Evolutionary conservation across 2,797 vertebrate species (phyloP), one percentile per base, ranked within the genome.

Genomic region (Delichon dasypus): DNA sequence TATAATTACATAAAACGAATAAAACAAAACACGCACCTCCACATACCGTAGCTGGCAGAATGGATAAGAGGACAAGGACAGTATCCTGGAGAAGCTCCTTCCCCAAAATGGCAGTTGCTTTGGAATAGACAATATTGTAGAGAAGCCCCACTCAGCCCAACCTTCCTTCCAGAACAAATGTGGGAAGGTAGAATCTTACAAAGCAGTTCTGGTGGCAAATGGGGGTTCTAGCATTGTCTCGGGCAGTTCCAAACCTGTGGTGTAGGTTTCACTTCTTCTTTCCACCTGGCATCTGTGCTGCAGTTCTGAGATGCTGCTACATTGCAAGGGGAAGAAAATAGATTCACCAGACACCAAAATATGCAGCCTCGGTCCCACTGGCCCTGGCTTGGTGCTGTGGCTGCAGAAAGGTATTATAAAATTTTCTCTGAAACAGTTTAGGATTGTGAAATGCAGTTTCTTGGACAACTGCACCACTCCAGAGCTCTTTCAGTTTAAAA

Each of bases 41-140:
- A n/a, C n/a, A n/a, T 21, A 18, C 40, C 0, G 0, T 8, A 45
- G 22, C 26, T 0, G 0, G 16, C 27, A 6, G 1, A 3, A 4
- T 16, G 29, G 40, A 27, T 32, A 21, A 45, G n/a, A n/a, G 22
- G 29, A 40, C 6, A n/a, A 38, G 38, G n/a, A 13, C 18, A 29
- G 6, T 19, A 18, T 47, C 5, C 18, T 0, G 0, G 29, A 54
- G 15, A 47, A 38, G 6, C 22, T 45, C 18, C 27, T 62, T 45
- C 27, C 15, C 6, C 21, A 18, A 6, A 53, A 45, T 45, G 6
- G 27, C n/a, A 30, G 22, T 27, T 27, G 11, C 27, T n/a, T 38
- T 38, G 79, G n/a, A 53, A 45, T 45, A 16, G 29, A 29, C 5
- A 12, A 23, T 29, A 51, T 16, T 4, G 20, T 5, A 55, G 29